Percentiles rank a stretch among this genome's conserved stretches.
Conservation (phyloP, 1,140 invertebrate genomes). For the Lepidurus packardi region DNA sequence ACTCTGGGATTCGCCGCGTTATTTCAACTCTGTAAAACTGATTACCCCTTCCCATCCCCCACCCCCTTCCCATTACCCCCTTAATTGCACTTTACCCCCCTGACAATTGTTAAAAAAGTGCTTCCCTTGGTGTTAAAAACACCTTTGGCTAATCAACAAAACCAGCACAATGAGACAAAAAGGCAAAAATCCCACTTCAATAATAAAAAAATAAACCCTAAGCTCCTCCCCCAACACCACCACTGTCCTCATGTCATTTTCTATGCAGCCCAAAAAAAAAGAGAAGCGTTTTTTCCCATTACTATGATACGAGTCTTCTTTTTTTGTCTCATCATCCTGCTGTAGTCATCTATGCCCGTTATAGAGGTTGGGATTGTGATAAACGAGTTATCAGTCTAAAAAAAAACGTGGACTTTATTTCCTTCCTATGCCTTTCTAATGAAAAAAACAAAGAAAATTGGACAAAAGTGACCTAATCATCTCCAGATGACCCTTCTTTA, state of each 20-base stretch:
- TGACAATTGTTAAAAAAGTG: not conserved
- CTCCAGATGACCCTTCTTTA: no score
- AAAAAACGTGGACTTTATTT: not conserved
- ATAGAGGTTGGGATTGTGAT: slow-evolving; percentile 21
- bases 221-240: not conserved
- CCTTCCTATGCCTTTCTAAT: no score
- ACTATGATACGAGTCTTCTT: slow-evolving; percentile 1
- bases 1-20: slow-evolving; percentile 6
- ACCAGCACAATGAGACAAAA: no score
- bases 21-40: not conserved
- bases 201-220: not conserved
- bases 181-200: not conserved
- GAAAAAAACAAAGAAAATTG: no score
- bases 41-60: not conserved
- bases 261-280: slow-evolving; percentile 6
- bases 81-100: not conserved
- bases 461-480: no score
- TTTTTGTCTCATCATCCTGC: slow-evolving; percentile 14
- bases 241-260: slow-evolving; percentile 15
- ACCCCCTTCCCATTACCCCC: no score
- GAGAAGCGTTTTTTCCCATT: not conserved
- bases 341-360: slow-evolving; percentile 19
- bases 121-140: not conserved
- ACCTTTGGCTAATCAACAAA: not conserved
- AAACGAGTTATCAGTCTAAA: slow-evolving; percentile 15